Percentiles rank a stretch among this genome's conserved stretches.
Evolutionary conservation across 2,113 vertebrate genomes (phyloP).

Genomic region (Rynchops niger): DNA sequence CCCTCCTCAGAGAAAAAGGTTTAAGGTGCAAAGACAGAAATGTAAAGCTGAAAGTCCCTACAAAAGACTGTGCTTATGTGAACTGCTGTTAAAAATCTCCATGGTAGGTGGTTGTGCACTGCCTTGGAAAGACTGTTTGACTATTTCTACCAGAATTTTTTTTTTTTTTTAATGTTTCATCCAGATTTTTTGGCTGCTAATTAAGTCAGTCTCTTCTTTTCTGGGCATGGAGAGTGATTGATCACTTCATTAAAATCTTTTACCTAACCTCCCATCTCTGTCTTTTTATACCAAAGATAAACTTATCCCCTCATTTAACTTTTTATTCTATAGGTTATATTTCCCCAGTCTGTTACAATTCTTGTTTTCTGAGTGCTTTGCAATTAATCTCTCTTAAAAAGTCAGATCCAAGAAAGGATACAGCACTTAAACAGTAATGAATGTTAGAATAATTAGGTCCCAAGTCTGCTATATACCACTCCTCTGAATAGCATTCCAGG

Average conservation of each 20-base stretch:
- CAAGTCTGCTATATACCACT: neutral
- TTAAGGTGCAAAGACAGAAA: neutral
- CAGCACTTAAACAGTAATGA: neutral
- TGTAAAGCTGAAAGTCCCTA: neutral
- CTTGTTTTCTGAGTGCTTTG: neutral
- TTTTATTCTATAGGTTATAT: neutral
- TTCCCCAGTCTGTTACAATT: neutral
- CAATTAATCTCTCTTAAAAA: neutral
- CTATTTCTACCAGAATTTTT: neutral
- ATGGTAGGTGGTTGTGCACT: too few relatives aligned
- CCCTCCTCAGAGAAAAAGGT: neutral
- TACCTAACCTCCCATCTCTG: neutral
- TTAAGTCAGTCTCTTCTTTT: neutral
- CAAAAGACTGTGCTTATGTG: neutral
- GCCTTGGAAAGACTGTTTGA: neutral
- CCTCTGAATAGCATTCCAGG: neutral
- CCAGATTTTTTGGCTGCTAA: neutral
- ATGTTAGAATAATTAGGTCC: neutral
- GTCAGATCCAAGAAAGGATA: neutral
- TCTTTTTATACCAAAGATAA: neutral
- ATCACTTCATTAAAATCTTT: neutral
- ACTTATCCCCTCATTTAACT: neutral
- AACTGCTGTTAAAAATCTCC: neutral
- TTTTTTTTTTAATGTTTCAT: neutral
- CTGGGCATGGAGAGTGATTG: neutral